phyloP scores from a whole-genome alignment of 2,888 invertebrate species.

The Hirtodrosophila duncani region DNA sequence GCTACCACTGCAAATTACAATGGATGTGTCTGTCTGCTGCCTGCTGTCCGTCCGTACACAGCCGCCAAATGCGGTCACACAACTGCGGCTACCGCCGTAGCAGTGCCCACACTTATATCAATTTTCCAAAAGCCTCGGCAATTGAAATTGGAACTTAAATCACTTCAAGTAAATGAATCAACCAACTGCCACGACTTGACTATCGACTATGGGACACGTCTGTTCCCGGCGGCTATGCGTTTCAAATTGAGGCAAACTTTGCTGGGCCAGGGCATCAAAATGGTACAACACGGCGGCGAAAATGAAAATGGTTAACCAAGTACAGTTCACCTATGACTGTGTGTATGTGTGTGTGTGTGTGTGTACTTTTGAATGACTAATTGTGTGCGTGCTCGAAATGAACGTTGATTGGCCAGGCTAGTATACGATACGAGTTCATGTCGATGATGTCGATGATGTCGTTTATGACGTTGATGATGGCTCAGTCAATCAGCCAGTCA shows the following conservation, averaged over 20 bases:
- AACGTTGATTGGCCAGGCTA: slow-evolving; percentile 11
- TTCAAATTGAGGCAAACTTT: no score
- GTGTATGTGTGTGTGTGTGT: slow-evolving; percentile 7
- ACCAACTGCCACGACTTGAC: background rate
- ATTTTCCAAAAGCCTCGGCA: slow-evolving; percentile 28
- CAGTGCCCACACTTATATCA: slow-evolving; percentile 51
- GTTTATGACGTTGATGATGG: slow-evolving; percentile 1
- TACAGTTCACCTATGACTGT: slow-evolving; percentile 1
- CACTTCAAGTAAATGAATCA: slow-evolving; percentile 1
- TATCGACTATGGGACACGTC: no score
- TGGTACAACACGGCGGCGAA: no score
- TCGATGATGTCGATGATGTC: slow-evolving; percentile 1
- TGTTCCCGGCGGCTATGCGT: no score
- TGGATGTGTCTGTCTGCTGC: background rate
- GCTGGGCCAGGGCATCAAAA: no score
- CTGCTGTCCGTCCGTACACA: slow-evolving; percentile 38
- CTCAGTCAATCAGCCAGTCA: slow-evolving; percentile 1
- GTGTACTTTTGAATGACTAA: slow-evolving; percentile 28
- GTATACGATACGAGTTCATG: slow-evolving; percentile 1
- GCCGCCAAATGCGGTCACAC: slow-evolving; percentile 63
- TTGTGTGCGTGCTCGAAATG: slow-evolving; percentile 29
- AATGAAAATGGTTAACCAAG: slow-evolving; percentile 16
- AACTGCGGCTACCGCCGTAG: slow-evolving; percentile 53
- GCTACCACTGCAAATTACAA: no score
- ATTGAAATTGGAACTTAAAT: slow-evolving; percentile 10